Base-by-base conservation (phyloP, 1,140 invertebrate species). In the Heliconius hermathena region DNA sequence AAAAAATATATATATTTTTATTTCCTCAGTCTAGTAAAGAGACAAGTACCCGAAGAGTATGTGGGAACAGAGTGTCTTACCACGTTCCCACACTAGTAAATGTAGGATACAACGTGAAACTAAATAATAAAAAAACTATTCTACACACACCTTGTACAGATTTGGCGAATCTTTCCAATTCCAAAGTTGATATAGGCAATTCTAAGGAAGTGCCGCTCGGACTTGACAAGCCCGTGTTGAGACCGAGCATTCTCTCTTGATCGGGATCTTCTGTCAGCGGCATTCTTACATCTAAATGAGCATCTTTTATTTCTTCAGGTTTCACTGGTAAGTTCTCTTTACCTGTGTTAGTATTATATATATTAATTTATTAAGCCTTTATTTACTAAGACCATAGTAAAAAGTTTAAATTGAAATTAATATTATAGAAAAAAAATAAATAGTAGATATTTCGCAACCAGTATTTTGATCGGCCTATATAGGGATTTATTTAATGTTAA, bases 121-220 rank as follows among this genome's bases (percentile, higher is more conserved):
- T 22, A 57, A 57, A n/a, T 20, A 57, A n/a, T 20, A n/a, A 22
- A 57, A 33, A 57, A 57, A 57, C 54, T 16, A 46, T 46, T 46
- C 49, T 22, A 1, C 20, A 11, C 74, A 54, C 82, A 94, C 94
- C 90, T 90, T 94, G 90, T 4, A 94, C 91, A 74, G 89, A 85
- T 78, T 90, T 91, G 4, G 93, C 89, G 8, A 94, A 80, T 36
- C 87, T 83, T 49, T 95, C 93, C 77, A 95, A 74, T 38, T 94
- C 94, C 0, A 89, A 86, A 1, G 86, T 91, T 41, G 85, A 91
- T 52, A 94, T 90, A 2, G 93, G 93, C 71, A 95, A 76, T 6
- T 95, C 93, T n/a, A 95, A 52, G 4, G 91, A 87, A 0, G 88
- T 83, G 0, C 85, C 89, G 1, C 89, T 87, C 0, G 90, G 88